Evolutionary conservation across 2,888 invertebrate genomes (phyloP).

Genomic region (Dorcus parallelipipedus): DNA sequence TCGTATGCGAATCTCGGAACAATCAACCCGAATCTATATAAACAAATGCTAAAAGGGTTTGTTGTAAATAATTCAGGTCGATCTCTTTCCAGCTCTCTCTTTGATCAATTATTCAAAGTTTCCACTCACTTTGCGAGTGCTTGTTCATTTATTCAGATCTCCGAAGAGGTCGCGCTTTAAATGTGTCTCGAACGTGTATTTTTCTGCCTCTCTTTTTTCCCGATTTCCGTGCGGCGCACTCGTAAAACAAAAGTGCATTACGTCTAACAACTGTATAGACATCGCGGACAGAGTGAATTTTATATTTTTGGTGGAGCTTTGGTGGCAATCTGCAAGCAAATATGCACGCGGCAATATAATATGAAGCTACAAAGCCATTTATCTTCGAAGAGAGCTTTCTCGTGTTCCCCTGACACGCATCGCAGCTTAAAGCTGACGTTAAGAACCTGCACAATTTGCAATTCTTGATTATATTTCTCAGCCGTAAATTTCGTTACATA

Average conservation of each 20-base stretch:
- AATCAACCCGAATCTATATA: slow-evolving; percentile 33
- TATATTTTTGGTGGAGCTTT: neutral
- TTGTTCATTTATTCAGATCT: slow-evolving; percentile 33
- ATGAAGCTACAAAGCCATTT: slow-evolving; percentile 38
- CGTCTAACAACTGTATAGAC: neutral
- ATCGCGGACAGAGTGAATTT: slow-evolving; percentile 1
- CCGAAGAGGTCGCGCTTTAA: slow-evolving; percentile 3
- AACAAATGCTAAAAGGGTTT: slow-evolving; percentile 42
- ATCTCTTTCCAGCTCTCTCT: slow-evolving; percentile 35
- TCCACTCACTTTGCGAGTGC: slow-evolving; percentile 40
- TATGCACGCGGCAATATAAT: slow-evolving; percentile 34
- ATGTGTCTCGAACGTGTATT: slow-evolving; percentile 1
- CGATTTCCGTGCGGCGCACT: neutral
- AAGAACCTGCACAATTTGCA: too few species aligned
- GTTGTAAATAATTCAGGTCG: slow-evolving; percentile 41
- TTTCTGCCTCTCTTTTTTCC: neutral
- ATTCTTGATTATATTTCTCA: too few species aligned
- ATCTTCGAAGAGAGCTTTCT: slow-evolving; percentile 38
- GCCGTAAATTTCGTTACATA: too few species aligned
- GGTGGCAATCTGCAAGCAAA: slow-evolving; percentile 29
- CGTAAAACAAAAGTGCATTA: neutral
- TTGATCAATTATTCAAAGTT: slow-evolving; percentile 46
- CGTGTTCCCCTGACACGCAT: slow-evolving; percentile 28
- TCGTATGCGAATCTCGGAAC: slow-evolving; percentile 25
- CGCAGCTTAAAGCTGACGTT: slow-evolving; percentile 21